A percentile compares a stretch with the other conserved stretches of the same genome.
Conservation (phyloP, 2,113 vertebrate species). For the Dromaius novaehollandiae region DNA sequence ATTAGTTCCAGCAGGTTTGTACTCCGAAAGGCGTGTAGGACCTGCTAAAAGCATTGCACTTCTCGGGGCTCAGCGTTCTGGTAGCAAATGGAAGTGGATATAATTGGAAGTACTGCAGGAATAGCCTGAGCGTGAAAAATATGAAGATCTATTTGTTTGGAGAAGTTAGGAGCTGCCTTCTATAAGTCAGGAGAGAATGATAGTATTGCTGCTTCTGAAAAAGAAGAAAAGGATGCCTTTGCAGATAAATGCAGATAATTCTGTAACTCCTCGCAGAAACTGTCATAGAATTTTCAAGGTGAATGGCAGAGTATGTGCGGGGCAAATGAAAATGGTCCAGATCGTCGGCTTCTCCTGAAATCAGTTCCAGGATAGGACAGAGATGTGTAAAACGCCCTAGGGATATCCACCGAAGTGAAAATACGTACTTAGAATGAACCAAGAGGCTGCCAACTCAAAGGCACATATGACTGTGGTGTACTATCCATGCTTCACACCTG, state of each 20-base stretch:
- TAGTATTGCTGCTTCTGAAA: neutral
- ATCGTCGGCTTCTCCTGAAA: neutral
- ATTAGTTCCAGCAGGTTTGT: neutral
- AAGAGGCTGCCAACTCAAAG: neutral
- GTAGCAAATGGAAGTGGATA: neutral
- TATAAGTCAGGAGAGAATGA: neutral
- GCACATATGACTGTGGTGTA: too few species aligned
- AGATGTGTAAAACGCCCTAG: neutral
- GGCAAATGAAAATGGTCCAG: neutral
- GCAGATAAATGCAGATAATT: neutral
- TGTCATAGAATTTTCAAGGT: neutral
- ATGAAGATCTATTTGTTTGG: neutral
- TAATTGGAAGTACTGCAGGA: neutral
- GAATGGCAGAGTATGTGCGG: neutral
- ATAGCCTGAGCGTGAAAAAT: neutral
- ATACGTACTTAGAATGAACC: neutral
- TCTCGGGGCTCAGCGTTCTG: neutral
- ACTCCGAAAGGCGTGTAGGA: neutral
- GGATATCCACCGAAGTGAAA: neutral
- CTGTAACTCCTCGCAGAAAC: neutral
- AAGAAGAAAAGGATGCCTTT: neutral
- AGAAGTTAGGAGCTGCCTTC: neutral
- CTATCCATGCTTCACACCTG: neutral
- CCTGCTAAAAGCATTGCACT: slow-evolving; percentile 26
- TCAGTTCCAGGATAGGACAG: neutral